phyloP scores from a whole-genome alignment of 2,888 invertebrate genomes.

The Cephus spinipes region DNA sequence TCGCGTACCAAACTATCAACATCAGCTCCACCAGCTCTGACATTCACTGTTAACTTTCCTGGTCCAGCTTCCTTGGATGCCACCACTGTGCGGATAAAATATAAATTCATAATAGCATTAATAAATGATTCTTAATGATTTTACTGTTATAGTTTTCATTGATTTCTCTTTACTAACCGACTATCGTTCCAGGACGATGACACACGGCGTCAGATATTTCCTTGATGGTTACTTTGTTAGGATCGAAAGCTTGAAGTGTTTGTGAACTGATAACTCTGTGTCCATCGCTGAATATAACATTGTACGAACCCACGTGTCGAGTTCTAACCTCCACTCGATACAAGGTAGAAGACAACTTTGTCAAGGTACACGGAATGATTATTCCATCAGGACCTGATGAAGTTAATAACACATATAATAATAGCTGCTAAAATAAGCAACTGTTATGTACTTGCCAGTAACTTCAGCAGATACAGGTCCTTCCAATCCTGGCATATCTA shows the following conservation, averaged over 20 bases:
- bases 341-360: conserved; percentile 75
- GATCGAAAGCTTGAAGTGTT: conserved; percentile 82
- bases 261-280: conserved; percentile 71
- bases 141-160: background rate
- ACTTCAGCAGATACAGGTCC: conserved; percentile 67
- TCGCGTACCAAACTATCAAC: conserved; percentile 87
- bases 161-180: conserved; percentile 67
- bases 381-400: conserved; percentile 68
- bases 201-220: conserved; percentile 83
- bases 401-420: background rate
- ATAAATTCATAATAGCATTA: conserved; percentile 6
- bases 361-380: conserved; percentile 64
- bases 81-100: conserved; percentile 71
- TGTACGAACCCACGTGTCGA: conserved; percentile 79
- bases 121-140: conserved; percentile 28
- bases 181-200: conserved; percentile 84
- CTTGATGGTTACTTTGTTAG: conserved; percentile 77
- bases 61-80: conserved; percentile 83
- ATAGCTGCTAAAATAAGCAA: background rate
- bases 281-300: conserved; percentile 75
- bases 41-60: conserved; percentile 83
- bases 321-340: conserved; percentile 82
- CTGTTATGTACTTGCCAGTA: conserved; percentile 61
- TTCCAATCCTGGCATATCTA: conserved; percentile 65
- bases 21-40: conserved; percentile 83